A percentile compares a stretch with the other conserved stretches of the same genome.
Conservation (phyloP, 2,888 invertebrate genomes). For the Cryptocephalus primarius region DNA sequence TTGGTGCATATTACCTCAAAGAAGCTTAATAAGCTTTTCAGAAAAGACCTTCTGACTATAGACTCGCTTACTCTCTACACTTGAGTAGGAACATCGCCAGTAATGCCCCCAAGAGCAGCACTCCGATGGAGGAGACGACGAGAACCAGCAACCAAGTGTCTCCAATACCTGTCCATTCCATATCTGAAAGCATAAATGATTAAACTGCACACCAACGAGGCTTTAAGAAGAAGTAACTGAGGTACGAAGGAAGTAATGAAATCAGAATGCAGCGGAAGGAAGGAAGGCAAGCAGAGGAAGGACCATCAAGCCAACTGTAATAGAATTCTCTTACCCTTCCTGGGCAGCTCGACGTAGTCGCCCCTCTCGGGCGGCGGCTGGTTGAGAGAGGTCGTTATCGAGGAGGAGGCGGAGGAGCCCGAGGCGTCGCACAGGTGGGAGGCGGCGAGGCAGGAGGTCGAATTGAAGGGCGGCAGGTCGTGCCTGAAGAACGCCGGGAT, state of each 20-base stretch:
- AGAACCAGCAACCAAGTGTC: conserved; percentile 76
- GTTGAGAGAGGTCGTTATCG: conserved; percentile 28
- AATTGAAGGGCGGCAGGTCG: conserved; percentile 36
- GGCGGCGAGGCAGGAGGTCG: conserved; percentile 51
- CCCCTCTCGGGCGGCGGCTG: conserved; percentile 22
- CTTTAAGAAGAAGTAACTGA: too few relatives aligned
- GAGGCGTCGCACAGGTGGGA: conserved; percentile 52
- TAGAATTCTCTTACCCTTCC: conserved; percentile 56
- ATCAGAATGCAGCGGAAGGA: too few relatives aligned
- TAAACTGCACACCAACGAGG: too few relatives aligned
- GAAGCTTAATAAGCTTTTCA: too few relatives aligned
- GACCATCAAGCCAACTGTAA: too few relatives aligned
- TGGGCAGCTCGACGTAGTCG: conserved; percentile 70
- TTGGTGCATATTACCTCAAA: too few relatives aligned
- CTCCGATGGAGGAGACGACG: conserved; percentile 69
- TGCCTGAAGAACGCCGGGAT: conserved; percentile 62
- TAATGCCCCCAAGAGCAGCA: conserved; percentile 66
- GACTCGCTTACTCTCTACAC: conserved; percentile 80
- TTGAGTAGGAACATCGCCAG: conserved; percentile 68
- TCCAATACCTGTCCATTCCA: conserved; percentile 55
- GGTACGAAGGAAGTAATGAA: too few relatives aligned
- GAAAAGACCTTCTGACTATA: too few relatives aligned
- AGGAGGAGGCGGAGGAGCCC: not conserved
- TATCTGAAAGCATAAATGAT: conserved; percentile 25
- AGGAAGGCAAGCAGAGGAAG: too few relatives aligned